These are phyloP conservation scores for Pterobdella sp. DNA, from an alignment of 2,888 invertebrate species.

Conservation along the genomic window DNA sequence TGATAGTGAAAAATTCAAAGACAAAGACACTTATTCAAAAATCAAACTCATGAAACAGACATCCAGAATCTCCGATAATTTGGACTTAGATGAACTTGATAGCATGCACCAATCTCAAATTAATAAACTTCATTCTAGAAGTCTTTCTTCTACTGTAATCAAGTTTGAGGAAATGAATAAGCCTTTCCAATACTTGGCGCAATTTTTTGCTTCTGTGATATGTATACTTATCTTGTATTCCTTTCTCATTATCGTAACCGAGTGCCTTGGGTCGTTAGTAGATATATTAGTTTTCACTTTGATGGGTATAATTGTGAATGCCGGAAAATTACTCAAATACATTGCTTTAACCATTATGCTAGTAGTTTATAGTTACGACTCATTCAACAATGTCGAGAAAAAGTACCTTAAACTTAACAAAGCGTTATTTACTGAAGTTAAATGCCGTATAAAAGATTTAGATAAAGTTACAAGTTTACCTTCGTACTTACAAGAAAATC, in stretches of 20 bases:
- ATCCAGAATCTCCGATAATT: constrained; percentile 22
- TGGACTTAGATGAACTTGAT: constrained; percentile 32
- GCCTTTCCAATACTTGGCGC: constrained; percentile 14
- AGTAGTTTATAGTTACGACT: constrained; percentile 49
- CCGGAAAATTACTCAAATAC: constrained; percentile 46
- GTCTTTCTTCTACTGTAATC: constrained; percentile 29
- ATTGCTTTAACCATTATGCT: constrained; percentile 48
- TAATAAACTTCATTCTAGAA: constrained; percentile 18
- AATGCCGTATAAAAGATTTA: constrained; percentile 45
- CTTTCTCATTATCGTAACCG: constrained; percentile 38
- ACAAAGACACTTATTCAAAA: constrained; percentile 16
- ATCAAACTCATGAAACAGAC: constrained; percentile 17
- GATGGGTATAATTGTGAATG: constrained; percentile 51
- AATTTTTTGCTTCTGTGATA: constrained; percentile 32
- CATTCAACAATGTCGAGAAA: constrained; percentile 48
- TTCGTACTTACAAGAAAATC: constrained; percentile 43
- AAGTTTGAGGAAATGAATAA: constrained; percentile 20
- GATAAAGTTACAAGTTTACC: constrained; percentile 36
- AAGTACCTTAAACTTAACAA: constrained; percentile 48
- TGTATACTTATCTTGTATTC: constrained; percentile 35
- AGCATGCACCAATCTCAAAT: constrained; percentile 27
- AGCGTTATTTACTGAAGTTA: constrained; percentile 46
- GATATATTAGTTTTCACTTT: constrained; percentile 42
- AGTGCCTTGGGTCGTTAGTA: constrained; percentile 38
- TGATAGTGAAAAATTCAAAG: background rate